phyloP scores from a whole-genome alignment of 2,113 vertebrate genomes.

The Ceuthmochares aereus region DNA sequence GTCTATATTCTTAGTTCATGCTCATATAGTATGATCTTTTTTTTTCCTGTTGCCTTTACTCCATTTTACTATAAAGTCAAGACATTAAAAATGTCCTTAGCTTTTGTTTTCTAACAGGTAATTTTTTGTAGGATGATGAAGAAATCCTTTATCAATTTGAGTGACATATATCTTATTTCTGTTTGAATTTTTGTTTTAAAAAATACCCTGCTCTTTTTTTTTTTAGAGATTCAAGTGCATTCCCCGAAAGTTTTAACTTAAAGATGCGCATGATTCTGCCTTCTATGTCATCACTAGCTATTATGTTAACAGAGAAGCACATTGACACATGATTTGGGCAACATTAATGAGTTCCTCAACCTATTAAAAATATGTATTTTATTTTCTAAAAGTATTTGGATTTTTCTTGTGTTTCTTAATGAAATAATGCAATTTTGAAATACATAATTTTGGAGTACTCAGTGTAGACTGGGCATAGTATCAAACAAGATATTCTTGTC shows the following conservation, averaged over 20 bases:
- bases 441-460: background rate
- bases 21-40: background rate
- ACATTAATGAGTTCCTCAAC: background rate
- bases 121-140: background rate
- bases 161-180: background rate
- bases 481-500: background rate
- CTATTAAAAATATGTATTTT: background rate
- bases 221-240: background rate
- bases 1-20: background rate
- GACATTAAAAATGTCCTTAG: background rate
- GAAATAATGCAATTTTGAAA: background rate
- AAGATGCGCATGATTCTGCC: background rate
- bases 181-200: background rate
- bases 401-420: background rate
- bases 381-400: background rate
- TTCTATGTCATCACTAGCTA: background rate
- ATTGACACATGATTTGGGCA: background rate
- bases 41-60: background rate
- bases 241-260: background rate
- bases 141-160: background rate
- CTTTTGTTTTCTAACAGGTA: background rate
- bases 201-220: background rate
- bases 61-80: background rate
- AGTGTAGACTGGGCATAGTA: background rate
- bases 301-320: background rate